Base-by-base conservation (phyloP, 2,113 vertebrate genomes). In the Catagonus wagneri region DNA sequence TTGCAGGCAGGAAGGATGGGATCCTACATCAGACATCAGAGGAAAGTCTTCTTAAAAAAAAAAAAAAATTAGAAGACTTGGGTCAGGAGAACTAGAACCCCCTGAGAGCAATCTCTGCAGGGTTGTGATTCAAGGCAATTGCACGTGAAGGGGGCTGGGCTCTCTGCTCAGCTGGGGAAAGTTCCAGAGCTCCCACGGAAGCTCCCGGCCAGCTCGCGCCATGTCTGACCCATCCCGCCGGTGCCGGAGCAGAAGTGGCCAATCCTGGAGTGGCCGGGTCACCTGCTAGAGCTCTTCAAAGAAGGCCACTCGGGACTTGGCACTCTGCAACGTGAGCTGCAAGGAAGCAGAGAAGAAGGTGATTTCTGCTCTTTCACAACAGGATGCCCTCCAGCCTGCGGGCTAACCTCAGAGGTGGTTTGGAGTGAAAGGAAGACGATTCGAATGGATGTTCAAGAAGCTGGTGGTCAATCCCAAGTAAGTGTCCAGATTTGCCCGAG, bases 261-360 rank as follows among this genome's bases (percentile, higher is more conserved):
- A 66, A 15, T 95, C 91, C 0, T 15, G 58, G 84, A 78, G 93
- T 23, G 4, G 95, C 1, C 0, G 29, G 90, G 69, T 95, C 61
- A 2, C 63, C 9, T 76, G 95, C 97, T 99, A 99, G 65, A 99
- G 99, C 96, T 99, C 99, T 97, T 99, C 99, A 96, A 99, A 99
- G 99, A 99, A 99, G 98, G 99, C 99, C 98, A 99, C 99, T 12
- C 99, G 99, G 98, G 99, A 99, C 97, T 99, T 99, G 98, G 99
- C 99, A 97, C 99, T 99, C 98, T 99, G 99, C 20, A 99, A 98
- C 72, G 99, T 99, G 74, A 99, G 99, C 99, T 99, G 99, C 95
- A 98, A 98, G 97, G 97, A 95, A 98, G 97, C 90, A 98, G 95
- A 98, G 81, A 1, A 87, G 32, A 94, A 3, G 74, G 6, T 98